phyloP scores from a whole-genome alignment of 2,113 vertebrate species.

The Salvator merianae region DNA sequence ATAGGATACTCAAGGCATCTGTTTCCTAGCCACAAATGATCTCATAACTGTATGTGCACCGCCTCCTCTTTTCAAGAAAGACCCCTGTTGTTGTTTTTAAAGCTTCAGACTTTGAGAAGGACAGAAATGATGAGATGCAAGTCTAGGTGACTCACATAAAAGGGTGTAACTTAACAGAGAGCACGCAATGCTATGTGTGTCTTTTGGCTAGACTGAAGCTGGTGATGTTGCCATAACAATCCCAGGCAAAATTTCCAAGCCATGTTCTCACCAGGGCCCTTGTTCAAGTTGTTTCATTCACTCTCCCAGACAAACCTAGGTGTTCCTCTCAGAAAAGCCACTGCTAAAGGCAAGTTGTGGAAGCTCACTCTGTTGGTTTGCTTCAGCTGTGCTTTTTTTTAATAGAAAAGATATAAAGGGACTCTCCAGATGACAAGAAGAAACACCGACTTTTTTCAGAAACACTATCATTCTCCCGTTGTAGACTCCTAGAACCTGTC shows the following conservation, averaged over 20 bases:
- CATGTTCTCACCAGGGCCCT: neutral
- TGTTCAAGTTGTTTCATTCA: neutral
- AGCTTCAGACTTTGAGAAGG: neutral
- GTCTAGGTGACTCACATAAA: neutral
- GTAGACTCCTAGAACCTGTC: neutral
- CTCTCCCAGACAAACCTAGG: neutral
- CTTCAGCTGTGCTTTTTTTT: neutral
- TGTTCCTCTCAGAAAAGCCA: neutral
- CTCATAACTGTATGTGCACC: neutral
- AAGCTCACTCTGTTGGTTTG: neutral
- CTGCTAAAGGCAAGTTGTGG: neutral
- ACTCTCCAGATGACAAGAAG: no score
- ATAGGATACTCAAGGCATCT: neutral
- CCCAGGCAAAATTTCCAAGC: neutral
- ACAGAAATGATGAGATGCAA: neutral
- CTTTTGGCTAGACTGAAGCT: neutral
- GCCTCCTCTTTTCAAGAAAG: neutral
- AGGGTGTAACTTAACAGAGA: neutral
- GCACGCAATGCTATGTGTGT: neutral
- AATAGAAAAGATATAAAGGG: neutral
- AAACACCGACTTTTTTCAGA: no score
- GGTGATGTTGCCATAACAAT: neutral
- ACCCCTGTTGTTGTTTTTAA: neutral
- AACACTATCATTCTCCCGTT: neutral
- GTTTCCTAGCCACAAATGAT: slow-evolving; percentile 3